These are phyloP conservation scores for Apamea crenata DNA, from an alignment of 2,888 invertebrate genomes.

Conservation along the genomic window DNA sequence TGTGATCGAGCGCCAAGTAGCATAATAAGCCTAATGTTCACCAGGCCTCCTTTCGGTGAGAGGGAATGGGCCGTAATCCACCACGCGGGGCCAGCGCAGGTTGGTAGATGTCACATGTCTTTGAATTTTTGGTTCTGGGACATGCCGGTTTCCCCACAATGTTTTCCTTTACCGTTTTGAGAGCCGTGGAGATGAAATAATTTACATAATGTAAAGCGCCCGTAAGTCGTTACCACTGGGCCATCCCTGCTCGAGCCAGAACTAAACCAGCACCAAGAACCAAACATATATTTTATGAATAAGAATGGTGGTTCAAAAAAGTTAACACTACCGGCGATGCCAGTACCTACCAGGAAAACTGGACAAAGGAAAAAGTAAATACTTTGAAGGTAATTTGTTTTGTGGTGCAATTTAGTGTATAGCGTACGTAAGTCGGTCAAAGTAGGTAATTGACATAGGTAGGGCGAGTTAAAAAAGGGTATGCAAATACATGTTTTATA, in stretches of 20 bases:
- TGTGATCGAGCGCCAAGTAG: not conserved
- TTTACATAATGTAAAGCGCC: no score
- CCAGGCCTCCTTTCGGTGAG: not conserved
- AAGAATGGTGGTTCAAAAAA: constrained; percentile 1
- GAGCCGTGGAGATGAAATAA: no score
- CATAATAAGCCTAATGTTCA: not conserved
- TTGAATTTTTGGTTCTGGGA: not conserved
- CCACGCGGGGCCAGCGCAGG: not conserved
- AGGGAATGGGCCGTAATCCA: not conserved
- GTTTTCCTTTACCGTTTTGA: no score
- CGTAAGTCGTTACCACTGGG: no score
- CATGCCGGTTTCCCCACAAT: not conserved
- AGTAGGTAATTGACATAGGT: constrained; percentile 34
- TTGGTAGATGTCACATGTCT: not conserved
- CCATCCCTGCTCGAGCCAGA: no score
- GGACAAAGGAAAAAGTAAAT: constrained; percentile 18
- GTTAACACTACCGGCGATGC: not conserved
- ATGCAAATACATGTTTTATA: constrained; percentile 17
- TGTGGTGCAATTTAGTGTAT: constrained; percentile 18
- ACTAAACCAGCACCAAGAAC: no score
- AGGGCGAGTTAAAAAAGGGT: constrained; percentile 27
- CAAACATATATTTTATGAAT: constrained; percentile 13
- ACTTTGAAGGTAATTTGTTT: constrained; percentile 31
- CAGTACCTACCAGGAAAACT: not conserved
- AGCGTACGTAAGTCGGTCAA: constrained; percentile 42